phyloP scores from a whole-genome alignment of 1,140 invertebrate species.

The Chlorops oryzae region DNA sequence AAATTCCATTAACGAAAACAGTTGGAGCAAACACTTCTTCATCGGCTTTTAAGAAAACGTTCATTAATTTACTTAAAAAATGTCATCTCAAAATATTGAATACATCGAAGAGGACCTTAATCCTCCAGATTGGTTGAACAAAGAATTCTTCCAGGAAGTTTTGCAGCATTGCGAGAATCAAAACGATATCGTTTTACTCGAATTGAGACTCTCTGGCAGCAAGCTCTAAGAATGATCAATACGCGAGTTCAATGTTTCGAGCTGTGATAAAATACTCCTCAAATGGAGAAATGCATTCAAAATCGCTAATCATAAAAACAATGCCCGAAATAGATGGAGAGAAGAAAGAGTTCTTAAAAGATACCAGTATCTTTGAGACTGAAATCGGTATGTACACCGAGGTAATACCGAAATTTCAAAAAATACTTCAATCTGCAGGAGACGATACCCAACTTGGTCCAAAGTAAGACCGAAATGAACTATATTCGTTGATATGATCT shows the following conservation, averaged over 20 bases:
- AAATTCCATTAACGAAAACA: no score
- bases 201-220: constrained; percentile 21
- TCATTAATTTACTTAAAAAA: no score
- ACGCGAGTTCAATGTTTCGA: constrained; percentile 33
- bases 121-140: constrained; percentile 23
- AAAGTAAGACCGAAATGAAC: constrained; percentile 9
- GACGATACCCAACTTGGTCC: constrained; percentile 2
- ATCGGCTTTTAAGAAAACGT: no score
- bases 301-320: constrained; percentile 15
- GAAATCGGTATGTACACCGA: constrained; percentile 15
- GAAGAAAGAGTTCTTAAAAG: constrained; percentile 10
- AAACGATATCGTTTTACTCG: constrained; percentile 11
- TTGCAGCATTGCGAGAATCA: constrained; percentile 12
- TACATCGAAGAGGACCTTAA: constrained; percentile 29
- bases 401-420: constrained; percentile 7
- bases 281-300: background rate
- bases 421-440: background rate
- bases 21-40: no score
- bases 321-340: constrained; percentile 1
- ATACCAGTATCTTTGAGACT: constrained; percentile 12
- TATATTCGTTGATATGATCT: background rate
- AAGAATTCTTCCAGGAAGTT: constrained; percentile 16
- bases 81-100: no score
- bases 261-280: constrained; percentile 2
- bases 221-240: constrained; percentile 28